Evolutionary conservation across 2,113 vertebrate species (phyloP), one percentile per base, ranked within the genome.

Genomic region (Aix galericulata): DNA sequence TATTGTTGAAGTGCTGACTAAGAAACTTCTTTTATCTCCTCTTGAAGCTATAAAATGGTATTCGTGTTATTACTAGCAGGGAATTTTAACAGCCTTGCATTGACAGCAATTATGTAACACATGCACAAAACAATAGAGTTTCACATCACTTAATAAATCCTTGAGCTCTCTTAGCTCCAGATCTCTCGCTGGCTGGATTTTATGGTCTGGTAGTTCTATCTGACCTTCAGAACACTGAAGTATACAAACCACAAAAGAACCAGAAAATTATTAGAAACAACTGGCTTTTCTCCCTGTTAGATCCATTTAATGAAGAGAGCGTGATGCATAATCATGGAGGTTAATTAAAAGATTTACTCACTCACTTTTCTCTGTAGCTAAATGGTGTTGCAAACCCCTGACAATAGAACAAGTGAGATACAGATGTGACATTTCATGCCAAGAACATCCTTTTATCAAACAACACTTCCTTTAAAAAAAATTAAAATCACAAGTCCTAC

Each of bases 101-200:
- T 97, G 97, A 97, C 98, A 97, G 97, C 97, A 97, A 97, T 98
- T 98, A 97, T 98, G 97, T 98, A 98, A 98, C 97, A 96, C 96
- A 98, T 89, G 97, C 97, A 97, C 94, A 96, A 98, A 97, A 98
- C 98, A 98, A 98, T 94, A 97, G 97, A 81, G 79, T 96, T 98
- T 98, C 98, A 97, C 97, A 98, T 97, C 97, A 97, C 97, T 97
- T 97, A 98, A 97, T 97, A 98, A 98, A 98, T 97, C 97, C 97
- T 97, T 97, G 94, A 96, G 96, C 96, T 98, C 97, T 93, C 96
- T 95, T 96, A 97, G 97, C 96, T 97, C 96, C 97, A 98, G 67
- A 75, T 89, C 95, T 96, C 96, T 97, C 93, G 62, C 97, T 97
- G 98, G 96, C 97, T 98, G 97, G 97, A 98, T 98, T 98, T 98